Percentiles rank a stretch among this genome's conserved stretches.
Evolutionary conservation across 2,797 vertebrate species (phyloP).

Genomic region (Brotula barbata): DNA sequence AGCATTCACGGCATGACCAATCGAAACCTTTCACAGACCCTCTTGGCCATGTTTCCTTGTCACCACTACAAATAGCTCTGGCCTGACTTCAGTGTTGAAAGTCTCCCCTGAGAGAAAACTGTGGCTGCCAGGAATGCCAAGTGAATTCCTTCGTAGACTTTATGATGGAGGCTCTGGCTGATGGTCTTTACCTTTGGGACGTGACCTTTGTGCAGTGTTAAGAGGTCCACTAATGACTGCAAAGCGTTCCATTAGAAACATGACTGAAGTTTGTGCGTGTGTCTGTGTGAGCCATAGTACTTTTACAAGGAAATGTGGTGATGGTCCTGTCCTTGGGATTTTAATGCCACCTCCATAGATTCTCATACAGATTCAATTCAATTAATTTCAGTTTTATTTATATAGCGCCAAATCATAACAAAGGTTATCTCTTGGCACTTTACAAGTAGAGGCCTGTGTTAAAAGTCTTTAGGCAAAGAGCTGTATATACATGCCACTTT

Average conservation of each 20-base stretch:
- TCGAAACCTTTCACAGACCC: conserved; percentile 20
- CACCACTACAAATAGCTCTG: conserved; percentile 56
- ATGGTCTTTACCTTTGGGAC: conserved; percentile 69
- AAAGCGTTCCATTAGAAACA: conserved; percentile 57
- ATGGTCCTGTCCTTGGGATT: background rate
- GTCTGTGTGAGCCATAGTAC: background rate
- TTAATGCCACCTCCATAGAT: background rate
- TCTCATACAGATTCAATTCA: background rate
- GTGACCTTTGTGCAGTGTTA: conserved; percentile 70
- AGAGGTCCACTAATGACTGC: conserved; percentile 70
- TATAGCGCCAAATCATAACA: too few relatives aligned
- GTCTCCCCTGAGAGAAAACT: conserved; percentile 55
- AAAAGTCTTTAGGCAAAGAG: conserved; percentile 9
- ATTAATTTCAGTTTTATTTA: conserved; percentile 9
- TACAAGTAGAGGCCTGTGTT: conserved; percentile 13
- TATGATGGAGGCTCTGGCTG: conserved; percentile 68
- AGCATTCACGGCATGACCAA: conserved; percentile 28
- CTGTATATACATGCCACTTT: background rate
- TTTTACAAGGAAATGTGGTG: conserved; percentile 1
- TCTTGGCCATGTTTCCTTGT: conserved; percentile 46
- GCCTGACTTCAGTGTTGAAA: conserved; percentile 54
- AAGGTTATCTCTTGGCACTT: too few relatives aligned
- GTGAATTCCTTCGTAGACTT: conserved; percentile 74
- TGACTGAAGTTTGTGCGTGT: conserved; percentile 15
- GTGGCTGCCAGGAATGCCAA: conserved; percentile 69